phyloP scores from a whole-genome alignment of 1,140 invertebrate genomes.

The Yoshiicerus persimilis region DNA sequence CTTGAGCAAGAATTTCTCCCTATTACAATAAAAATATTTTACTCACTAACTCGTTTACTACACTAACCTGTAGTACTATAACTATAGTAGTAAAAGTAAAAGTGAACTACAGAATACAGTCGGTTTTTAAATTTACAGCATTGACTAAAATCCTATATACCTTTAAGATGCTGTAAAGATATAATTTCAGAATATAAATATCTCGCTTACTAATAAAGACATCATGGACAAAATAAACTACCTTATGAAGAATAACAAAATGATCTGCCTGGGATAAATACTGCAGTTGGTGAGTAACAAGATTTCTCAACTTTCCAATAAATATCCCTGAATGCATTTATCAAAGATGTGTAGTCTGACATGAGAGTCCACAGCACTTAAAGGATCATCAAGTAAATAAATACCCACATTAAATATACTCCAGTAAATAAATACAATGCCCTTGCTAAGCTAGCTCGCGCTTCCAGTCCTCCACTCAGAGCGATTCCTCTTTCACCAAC shows the following conservation, averaged over 20 bases:
- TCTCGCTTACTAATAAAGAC: too few species aligned
- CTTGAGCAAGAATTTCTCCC: conserved; percentile 59
- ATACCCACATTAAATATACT: conserved; percentile 58
- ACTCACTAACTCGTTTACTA: too few species aligned
- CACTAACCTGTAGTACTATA: too few species aligned
- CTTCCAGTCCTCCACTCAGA: conserved; percentile 60
- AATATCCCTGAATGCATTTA: conserved; percentile 48
- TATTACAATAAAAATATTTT: too few species aligned
- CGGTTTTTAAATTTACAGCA: too few species aligned
- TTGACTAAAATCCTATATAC: too few species aligned
- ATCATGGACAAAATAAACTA: too few species aligned
- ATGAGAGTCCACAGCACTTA: conserved; percentile 60
- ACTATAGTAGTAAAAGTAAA: too few species aligned
- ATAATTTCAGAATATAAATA: too few species aligned
- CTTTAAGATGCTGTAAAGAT: too few species aligned
- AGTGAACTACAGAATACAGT: too few species aligned
- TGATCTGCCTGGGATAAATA: conserved; percentile 73
- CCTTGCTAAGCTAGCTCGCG: conserved; percentile 63
- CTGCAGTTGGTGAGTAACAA: conserved; percentile 84
- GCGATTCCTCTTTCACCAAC: conserved; percentile 78
- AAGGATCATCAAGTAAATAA: conserved; percentile 60
- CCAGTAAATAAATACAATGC: conserved; percentile 62
- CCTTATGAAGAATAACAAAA: conserved; percentile 73
- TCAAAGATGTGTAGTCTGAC: conserved; percentile 60
- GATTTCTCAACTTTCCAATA: conserved; percentile 58